Evolutionary conservation across 2,797 vertebrate species (phyloP).

Genomic region (Hemibagrus guttatus): DNA sequence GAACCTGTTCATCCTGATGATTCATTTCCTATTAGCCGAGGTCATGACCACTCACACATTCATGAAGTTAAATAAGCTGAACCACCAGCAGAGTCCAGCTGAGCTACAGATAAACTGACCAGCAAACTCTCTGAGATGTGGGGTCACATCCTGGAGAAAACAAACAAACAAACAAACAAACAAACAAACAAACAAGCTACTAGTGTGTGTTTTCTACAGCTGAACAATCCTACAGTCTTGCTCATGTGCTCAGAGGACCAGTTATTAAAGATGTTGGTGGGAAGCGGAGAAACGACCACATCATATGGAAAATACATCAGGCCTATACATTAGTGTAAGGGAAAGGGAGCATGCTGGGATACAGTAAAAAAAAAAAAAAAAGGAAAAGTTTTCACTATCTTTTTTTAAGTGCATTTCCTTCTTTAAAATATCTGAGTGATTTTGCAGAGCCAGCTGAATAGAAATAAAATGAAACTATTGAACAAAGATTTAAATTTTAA

Average conservation of each 20-base stretch:
- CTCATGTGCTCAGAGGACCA: background rate
- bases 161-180: too few relatives aligned
- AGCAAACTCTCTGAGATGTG: background rate
- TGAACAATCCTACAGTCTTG: background rate
- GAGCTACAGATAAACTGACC: too few relatives aligned
- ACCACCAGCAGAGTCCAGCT: background rate
- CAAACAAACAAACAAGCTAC: too few relatives aligned
- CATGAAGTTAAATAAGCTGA: conserved; percentile 9
- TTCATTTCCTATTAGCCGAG: background rate
- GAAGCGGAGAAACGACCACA: background rate
- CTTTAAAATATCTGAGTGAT: too few relatives aligned
- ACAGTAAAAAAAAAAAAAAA: background rate
- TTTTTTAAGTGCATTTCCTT: too few relatives aligned
- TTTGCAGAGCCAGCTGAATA: background rate
- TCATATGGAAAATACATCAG: background rate
- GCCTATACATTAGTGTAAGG: background rate
- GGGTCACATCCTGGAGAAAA: background rate
- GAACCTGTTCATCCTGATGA: background rate
- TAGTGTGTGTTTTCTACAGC: background rate
- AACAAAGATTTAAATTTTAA: background rate
- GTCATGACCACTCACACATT: background rate
- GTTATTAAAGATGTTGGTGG: background rate
- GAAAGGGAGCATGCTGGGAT: background rate
- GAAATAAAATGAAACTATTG: background rate
- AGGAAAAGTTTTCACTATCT: too few relatives aligned